Evolutionary conservation across 1,140 invertebrate genomes (phyloP), one percentile per base, ranked within the genome.

Genomic region (Drosophila teissieri): DNA sequence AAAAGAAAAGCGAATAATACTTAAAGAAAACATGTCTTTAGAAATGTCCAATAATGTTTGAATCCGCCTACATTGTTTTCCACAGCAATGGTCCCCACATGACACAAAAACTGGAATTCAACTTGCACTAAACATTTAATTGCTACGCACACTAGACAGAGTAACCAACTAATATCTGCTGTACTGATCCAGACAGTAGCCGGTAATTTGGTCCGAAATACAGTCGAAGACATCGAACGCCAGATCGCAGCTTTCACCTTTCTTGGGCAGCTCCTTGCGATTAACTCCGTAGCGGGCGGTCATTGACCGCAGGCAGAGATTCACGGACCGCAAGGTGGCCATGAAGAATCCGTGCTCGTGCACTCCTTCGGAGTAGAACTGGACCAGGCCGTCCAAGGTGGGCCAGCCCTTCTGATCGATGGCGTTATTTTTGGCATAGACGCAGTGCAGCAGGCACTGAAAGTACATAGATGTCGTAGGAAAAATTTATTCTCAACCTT

Each of bases 191-290:
- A 91, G 72, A 64, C 95, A 95, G 88, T 95, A 95, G 61, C 94
- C 94, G 27, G 94, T 95, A 64, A 96, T 95, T 84, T 94, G 93
- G 90, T 95, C 95, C 12, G 95, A 95, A 65, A 96, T 95, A 80
- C 95, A 96, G 80, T 95, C 95, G 90, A 96, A 96, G 52, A 95
- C 94, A 91, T 95, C 94, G 89, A 95, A 96, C 2, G 95, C 95
- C 36, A 96, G 92, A 79, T 95, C 95, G 81, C 95, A 96, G 64
- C 94, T 95, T 76, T 94, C 94, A 4, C 94, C 95, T 78, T 94
- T 94, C 89, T 94, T 95, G 46, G 91, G 91, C 55, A 82, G 31
- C 42, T 85, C 57, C 31, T 76, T 73, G 39, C 91, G 89, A 69
- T 88, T 67, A 11, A 92, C 78, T n/a, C 58, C 63, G 55, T 92